Conservation (phyloP, 2,113 vertebrate species). For the Mesocricetus auratus region DNA sequence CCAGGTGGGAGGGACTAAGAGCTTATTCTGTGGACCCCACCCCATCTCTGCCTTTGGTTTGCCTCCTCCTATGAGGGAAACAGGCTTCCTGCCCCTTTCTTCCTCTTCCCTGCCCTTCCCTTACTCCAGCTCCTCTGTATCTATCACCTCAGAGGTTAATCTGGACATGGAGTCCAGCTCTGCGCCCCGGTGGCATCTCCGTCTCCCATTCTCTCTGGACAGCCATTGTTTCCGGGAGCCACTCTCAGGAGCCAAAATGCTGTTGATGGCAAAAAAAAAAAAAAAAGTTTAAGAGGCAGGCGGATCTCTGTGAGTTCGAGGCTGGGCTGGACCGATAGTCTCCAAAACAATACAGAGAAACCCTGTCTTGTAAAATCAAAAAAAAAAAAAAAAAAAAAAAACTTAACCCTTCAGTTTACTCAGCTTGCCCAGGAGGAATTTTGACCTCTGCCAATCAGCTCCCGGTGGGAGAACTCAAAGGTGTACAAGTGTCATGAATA, state of each 20-base stretch:
- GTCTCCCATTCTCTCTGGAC: background rate
- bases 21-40: background rate
- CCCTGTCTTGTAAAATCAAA: too few species aligned
- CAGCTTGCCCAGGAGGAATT: background rate
- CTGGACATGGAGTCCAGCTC: background rate
- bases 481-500: too few species aligned
- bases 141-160: background rate
- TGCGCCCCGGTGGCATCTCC: background rate
- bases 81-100: background rate
- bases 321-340: too few species aligned
- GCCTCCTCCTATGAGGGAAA: background rate
- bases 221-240: background rate
- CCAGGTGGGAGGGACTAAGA: background rate
- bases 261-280: background rate
- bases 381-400: conserved; percentile 3
- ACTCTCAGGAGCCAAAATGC: background rate
- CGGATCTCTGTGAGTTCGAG: too few species aligned
- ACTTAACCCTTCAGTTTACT: background rate
- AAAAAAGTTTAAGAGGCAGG: too few species aligned
- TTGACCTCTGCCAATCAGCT: background rate
- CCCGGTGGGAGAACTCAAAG: too few species aligned
- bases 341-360: too few species aligned
- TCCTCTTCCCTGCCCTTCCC: background rate
- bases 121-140: background rate
- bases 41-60: background rate